Evolutionary conservation across 1,140 invertebrate species (phyloP).

Genomic region (Mya arenaria): DNA sequence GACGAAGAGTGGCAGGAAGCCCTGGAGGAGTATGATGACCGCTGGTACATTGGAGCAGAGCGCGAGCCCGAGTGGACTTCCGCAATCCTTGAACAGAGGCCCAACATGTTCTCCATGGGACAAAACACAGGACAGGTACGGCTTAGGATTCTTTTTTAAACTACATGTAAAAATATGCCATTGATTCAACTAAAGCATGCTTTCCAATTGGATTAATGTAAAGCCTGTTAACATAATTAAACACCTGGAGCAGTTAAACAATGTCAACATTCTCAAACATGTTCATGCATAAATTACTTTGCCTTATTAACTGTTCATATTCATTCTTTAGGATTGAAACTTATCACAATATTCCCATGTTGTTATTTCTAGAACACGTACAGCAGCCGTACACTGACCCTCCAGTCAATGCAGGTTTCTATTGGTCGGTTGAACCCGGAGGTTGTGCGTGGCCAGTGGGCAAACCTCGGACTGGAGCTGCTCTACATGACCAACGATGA

Average conservation of each 20-base stretch:
- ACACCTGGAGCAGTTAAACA: too few species aligned
- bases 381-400: constrained; percentile 80
- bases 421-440: constrained; percentile 81
- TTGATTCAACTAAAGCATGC: too few species aligned
- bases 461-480: constrained; percentile 82
- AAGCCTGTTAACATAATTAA: too few species aligned
- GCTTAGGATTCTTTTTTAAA: neutral
- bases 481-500: constrained; percentile 84
- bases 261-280: too few species aligned
- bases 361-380: constrained; percentile 77
- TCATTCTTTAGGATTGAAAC: too few species aligned
- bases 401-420: constrained; percentile 79
- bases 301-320: too few species aligned
- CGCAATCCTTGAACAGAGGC: constrained; percentile 77
- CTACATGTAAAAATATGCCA: too few species aligned
- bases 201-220: too few species aligned
- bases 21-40: constrained; percentile 79
- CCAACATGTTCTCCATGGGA: constrained; percentile 81
- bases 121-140: constrained; percentile 78
- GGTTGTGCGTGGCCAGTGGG: constrained; percentile 83
- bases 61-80: constrained; percentile 79
- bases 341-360: constrained; percentile 2
- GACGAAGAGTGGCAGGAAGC: constrained; percentile 79
- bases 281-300: too few species aligned
- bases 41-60: constrained; percentile 82